phyloP scores from a whole-genome alignment of 2,797 vertebrate species.

The Tapera naevia region DNA sequence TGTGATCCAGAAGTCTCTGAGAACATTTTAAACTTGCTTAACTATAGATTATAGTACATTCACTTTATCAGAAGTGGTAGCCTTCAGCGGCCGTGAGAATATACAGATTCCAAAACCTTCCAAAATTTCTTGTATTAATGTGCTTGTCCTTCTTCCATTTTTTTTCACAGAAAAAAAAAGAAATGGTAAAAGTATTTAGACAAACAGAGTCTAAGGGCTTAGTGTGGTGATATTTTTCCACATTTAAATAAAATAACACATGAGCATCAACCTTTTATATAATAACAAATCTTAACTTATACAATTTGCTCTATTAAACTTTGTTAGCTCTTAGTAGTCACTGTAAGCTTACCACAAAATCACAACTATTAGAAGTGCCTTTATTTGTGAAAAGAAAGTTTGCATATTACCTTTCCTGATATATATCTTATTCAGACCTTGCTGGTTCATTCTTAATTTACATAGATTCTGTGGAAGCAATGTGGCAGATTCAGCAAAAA shows the following conservation, averaged over 20 bases:
- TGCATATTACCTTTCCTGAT: neutral
- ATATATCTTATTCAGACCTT: neutral
- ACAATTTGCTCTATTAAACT: neutral
- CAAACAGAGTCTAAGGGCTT: neutral
- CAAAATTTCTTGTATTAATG: neutral
- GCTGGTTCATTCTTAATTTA: neutral
- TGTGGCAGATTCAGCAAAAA: neutral
- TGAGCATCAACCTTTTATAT: neutral
- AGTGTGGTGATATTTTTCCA: neutral
- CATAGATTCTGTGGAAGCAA: neutral
- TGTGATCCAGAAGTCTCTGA: neutral
- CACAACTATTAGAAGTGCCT: neutral
- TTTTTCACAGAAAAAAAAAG: neutral
- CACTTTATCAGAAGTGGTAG: neutral
- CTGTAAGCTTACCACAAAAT: neutral
- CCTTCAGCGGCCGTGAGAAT: neutral
- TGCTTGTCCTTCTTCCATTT: no score
- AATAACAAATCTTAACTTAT: neutral
- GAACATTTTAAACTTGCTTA: neutral
- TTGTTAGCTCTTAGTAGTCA: neutral
- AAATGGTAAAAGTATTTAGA: neutral
- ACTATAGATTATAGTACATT: neutral
- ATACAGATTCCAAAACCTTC: neutral
- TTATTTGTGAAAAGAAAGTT: neutral
- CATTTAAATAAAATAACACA: neutral